Evolutionary conservation across 2,888 invertebrate genomes (phyloP), one percentile per base, ranked within the genome.

Genomic region (Siphonodentalium dalli): DNA sequence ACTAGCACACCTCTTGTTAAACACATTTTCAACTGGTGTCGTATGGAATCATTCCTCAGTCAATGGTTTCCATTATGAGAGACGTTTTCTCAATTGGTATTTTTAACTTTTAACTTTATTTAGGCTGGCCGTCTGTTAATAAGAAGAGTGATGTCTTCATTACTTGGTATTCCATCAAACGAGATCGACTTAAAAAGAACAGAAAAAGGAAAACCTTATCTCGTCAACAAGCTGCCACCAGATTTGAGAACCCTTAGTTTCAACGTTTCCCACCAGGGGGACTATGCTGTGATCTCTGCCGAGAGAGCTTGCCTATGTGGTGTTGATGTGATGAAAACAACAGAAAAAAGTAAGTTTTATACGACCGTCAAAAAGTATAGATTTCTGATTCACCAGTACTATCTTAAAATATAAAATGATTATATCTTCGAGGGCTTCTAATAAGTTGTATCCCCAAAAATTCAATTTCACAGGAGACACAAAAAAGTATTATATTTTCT

Each of bases 211-310:
- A 82, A 81, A 50, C 83, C 83, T 0, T 75, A 64, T 56, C 52
- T 73, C n/a, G 39, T 52, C n/a, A 74, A 69, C 38, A 33, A 39
- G 23, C 29, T 62, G 5, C 56, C 61, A 1, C 21, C 40, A 5
- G 47, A 52, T 0, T 35, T 50, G 5, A 43, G 48, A 11, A 50
- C 56, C 5, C 71, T 87, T 8, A 86, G 85, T 71, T 95, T 96
- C 78, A 97, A 96, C 84, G 87, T 96, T 1, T 94, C 95, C 0
- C 97, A 97, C 83, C 93, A 95, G 75, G 95, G 93, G 3, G 87
- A 88, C 62, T 91, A 86, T 79, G 89, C 90, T 5, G 91, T 96
- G 21, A 83, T 96, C 28, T 93, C 82, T 9, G 80, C 82, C 3
- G 78, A 82, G 39, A 38, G 50, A n/a, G 45, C 60, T 3, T 35